Evolutionary conservation across 2,797 vertebrate species (phyloP).

Genomic region (Falco biarmicus): DNA sequence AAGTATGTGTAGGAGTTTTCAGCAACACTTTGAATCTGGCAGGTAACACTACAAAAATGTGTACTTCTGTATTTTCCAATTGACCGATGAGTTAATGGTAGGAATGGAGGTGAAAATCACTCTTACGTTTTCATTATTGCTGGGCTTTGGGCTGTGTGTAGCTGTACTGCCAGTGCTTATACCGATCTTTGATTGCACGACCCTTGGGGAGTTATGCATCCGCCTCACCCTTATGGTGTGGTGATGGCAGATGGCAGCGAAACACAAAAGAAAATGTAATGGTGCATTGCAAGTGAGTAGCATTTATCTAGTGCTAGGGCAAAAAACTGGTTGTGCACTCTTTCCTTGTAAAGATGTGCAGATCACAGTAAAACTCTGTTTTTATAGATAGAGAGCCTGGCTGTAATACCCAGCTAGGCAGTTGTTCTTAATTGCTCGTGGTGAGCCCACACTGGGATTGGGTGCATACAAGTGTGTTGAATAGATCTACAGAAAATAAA

Average conservation of each 20-base stretch:
- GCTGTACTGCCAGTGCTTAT: neutral
- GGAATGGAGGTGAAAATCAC: neutral
- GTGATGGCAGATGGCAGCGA: constrained; percentile 21
- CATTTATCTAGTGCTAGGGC: neutral
- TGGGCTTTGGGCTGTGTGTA: neutral
- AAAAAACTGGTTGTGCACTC: neutral
- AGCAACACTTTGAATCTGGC: neutral
- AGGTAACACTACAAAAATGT: neutral
- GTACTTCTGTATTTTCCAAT: neutral
- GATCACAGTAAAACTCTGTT: neutral
- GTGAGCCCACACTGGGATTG: neutral
- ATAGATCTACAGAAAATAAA: neutral
- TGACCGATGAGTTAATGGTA: neutral
- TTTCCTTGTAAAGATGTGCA: neutral
- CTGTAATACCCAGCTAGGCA: neutral
- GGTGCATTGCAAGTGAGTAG: neutral
- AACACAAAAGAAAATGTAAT: neutral
- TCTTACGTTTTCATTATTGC: neutral
- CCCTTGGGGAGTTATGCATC: neutral
- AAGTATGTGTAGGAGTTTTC: neutral
- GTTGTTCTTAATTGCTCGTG: neutral
- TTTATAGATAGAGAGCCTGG: neutral
- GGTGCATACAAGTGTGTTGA: neutral
- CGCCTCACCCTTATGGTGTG: neutral
- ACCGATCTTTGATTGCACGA: neutral